Conservation (phyloP, 2,888 invertebrate genomes). For the Clostera curtula region DNA sequence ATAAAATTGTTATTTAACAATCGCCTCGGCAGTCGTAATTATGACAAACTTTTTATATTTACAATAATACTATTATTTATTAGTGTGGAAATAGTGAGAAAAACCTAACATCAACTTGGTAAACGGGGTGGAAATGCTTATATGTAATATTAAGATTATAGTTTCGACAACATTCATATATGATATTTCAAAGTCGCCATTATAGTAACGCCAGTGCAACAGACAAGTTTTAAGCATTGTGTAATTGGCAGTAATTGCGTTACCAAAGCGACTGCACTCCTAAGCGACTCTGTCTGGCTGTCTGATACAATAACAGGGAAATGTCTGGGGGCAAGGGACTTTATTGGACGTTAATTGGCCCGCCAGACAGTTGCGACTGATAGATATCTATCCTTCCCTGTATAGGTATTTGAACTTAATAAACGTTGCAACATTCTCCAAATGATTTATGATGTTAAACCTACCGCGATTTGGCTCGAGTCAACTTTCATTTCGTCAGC, state of each 20-base stretch:
- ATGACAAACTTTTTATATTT: too few relatives aligned
- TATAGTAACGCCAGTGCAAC: constrained; percentile 20
- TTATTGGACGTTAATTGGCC: constrained; percentile 58
- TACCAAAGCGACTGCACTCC: constrained; percentile 40
- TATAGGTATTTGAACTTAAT: constrained; percentile 16
- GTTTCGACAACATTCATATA: too few relatives aligned
- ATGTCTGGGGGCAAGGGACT: constrained; percentile 52
- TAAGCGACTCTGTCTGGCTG: constrained; percentile 27
- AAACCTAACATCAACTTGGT: too few relatives aligned
- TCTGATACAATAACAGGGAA: constrained; percentile 43
- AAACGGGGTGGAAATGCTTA: too few relatives aligned
- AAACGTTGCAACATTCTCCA: constrained; percentile 14
- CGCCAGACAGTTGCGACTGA: constrained; percentile 51
- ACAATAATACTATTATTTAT: too few relatives aligned
- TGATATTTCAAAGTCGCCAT: too few relatives aligned
- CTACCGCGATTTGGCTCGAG: constrained; percentile 7
- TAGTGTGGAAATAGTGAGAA: too few relatives aligned
- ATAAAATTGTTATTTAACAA: too few relatives aligned
- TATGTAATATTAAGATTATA: too few relatives aligned
- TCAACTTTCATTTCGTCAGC: constrained; percentile 17
- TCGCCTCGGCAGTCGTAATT: too few relatives aligned
- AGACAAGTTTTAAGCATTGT: constrained; percentile 32
- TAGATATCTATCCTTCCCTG: constrained; percentile 30
- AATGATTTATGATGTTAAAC: constrained; percentile 15
- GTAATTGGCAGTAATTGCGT: constrained; percentile 48